Evolutionary conservation across 2,113 vertebrate species (phyloP).

Genomic region (Vombatus ursinus): DNA sequence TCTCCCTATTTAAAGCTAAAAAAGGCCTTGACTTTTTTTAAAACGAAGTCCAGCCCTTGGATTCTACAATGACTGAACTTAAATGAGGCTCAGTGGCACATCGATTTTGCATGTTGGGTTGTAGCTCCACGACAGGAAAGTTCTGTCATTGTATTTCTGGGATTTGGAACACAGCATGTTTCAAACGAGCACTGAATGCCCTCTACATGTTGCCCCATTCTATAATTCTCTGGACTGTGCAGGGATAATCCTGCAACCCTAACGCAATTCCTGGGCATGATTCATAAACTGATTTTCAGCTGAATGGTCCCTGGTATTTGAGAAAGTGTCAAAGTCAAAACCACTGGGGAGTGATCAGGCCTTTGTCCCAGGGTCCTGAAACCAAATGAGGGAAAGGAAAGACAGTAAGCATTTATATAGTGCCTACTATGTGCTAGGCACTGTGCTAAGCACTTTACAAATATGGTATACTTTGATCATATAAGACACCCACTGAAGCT

Average conservation of each 20-base stretch:
- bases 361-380: background rate
- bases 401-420: background rate
- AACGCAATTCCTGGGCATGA: slow-evolving; percentile 46
- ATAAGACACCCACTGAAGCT: background rate
- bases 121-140: background rate
- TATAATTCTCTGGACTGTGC: slow-evolving; percentile 7
- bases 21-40: background rate
- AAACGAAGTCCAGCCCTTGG: background rate
- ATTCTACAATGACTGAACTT: background rate
- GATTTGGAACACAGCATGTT: slow-evolving; percentile 13
- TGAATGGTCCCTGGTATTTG: slow-evolving; percentile 17
- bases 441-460: background rate
- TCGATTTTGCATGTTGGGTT: background rate
- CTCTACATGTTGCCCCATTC: slow-evolving; percentile 19
- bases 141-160: slow-evolving; percentile 1
- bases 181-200: background rate
- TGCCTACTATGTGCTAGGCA: background rate
- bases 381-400: background rate
- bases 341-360: background rate
- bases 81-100: background rate
- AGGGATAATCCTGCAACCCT: slow-evolving; percentile 26
- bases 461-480: background rate
- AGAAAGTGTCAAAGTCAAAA: background rate
- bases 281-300: slow-evolving; percentile 13
- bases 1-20: background rate